Evolutionary conservation across 64 coral and sea anemone genomes (phyloP).

Genomic region (Platygyra sinensis): DNA sequence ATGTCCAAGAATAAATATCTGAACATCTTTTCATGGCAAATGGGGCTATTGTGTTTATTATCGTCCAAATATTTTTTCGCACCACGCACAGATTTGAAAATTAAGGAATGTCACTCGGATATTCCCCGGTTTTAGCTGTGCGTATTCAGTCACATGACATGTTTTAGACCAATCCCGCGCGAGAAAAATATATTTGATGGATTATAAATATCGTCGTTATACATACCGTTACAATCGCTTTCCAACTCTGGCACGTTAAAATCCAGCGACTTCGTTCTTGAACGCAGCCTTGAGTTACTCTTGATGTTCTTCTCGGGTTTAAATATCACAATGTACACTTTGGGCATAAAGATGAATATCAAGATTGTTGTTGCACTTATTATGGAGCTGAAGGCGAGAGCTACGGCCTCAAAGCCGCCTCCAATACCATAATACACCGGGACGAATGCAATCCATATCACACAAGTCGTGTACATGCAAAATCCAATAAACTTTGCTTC

Average conservation of each 20-base stretch:
- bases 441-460: constrained; percentile 86
- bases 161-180: no score
- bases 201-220: no score
- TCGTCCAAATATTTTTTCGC: no score
- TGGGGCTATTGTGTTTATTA: no score
- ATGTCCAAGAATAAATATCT: no score
- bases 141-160: no score
- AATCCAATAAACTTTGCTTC: constrained; percentile 93
- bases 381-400: constrained; percentile 60
- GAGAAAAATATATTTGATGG: no score
- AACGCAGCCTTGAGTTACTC: constrained; percentile 72
- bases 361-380: constrained; percentile 82
- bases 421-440: constrained; percentile 77
- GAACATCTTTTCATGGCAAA: no score
- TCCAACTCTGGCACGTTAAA: neutral
- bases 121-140: no score
- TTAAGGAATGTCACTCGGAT: no score
- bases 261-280: constrained; percentile 58
- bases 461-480: constrained; percentile 89
- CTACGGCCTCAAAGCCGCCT: constrained; percentile 45
- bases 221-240: neutral
- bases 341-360: constrained; percentile 78
- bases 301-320: constrained; percentile 88
- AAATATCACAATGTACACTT: constrained; percentile 84
- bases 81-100: no score